These are phyloP conservation scores for Entomyzon cyanotis DNA, from an alignment of 2,113 vertebrate genomes.

Conservation along the genomic window DNA sequence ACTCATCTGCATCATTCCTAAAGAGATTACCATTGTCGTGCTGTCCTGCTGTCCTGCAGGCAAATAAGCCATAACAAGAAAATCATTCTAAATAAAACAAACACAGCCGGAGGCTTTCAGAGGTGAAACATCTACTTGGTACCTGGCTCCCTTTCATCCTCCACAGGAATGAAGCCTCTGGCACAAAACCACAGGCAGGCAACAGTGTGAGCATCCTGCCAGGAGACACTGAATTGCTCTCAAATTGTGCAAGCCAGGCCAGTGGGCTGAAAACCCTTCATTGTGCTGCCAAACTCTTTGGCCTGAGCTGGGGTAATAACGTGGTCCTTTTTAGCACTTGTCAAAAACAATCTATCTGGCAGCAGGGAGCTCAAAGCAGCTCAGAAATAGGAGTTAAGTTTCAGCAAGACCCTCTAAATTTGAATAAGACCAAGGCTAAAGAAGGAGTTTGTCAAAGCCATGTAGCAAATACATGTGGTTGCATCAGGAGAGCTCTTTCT, in stretches of 20 bases:
- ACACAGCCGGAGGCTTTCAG: neutral
- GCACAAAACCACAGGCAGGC: neutral
- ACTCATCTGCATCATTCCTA: neutral
- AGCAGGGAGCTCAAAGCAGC: neutral
- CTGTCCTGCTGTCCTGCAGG: neutral
- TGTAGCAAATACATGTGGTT: neutral
- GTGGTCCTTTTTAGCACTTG: neutral
- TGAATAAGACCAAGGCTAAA: neutral
- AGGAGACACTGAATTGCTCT: neutral
- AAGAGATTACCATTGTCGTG: neutral
- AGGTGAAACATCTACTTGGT: neutral
- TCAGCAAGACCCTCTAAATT: neutral
- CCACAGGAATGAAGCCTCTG: neutral
- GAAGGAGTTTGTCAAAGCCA: neutral
- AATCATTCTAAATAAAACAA: neutral
- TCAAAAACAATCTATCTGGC: neutral
- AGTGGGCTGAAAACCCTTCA: conserved; percentile 6
- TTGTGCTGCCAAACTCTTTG: neutral
- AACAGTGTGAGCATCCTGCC: neutral
- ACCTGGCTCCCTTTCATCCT: neutral
- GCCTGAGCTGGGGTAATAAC: neutral
- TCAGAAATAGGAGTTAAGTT: neutral
- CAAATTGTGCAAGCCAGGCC: neutral
- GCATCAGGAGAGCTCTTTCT: neutral
- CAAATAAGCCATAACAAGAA: neutral